phyloP scores from a whole-genome alignment of 2,888 invertebrate species.

The Sthenelais limicola region DNA sequence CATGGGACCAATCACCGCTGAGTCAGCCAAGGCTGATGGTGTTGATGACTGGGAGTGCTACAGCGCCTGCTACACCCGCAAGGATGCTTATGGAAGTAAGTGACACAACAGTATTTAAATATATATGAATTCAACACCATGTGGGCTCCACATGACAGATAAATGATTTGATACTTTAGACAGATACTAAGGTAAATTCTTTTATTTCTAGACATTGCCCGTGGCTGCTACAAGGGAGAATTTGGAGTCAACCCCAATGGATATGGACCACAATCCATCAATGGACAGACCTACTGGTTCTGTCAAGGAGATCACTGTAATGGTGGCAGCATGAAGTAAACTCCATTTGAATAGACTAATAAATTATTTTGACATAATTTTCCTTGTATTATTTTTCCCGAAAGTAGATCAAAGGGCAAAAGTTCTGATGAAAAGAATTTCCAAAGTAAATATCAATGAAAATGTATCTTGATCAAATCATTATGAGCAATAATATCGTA shows the following conservation, averaged over 20 bases:
- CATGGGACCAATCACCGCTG: conserved; percentile 28
- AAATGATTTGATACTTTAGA: too few species aligned
- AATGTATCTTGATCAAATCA: too few species aligned
- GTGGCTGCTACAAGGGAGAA: conserved; percentile 27
- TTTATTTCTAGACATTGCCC: conserved; percentile 17
- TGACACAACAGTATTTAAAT: not conserved
- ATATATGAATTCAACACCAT: too few species aligned
- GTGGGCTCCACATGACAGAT: too few species aligned
- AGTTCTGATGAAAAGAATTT: too few species aligned
- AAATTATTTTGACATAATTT: too few species aligned
- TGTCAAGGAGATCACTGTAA: conserved; percentile 19
- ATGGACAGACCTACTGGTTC: conserved; percentile 28
- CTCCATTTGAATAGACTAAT: too few species aligned
- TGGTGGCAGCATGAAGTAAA: too few species aligned
- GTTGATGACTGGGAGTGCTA: conserved; percentile 27
- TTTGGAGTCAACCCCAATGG: conserved; percentile 20
- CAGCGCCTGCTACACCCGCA: conserved; percentile 18
- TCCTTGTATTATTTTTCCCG: too few species aligned
- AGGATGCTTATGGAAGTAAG: conserved; percentile 21
- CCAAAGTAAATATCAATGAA: too few species aligned
- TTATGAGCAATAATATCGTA: too few species aligned
- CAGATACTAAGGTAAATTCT: not conserved
- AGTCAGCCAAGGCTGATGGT: conserved; percentile 16
- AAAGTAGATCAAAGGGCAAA: too few species aligned
- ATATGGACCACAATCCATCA: conserved; percentile 12